phyloP scores from a whole-genome alignment of 1,140 invertebrate genomes.

The Pogonomyrmex californicus region DNA sequence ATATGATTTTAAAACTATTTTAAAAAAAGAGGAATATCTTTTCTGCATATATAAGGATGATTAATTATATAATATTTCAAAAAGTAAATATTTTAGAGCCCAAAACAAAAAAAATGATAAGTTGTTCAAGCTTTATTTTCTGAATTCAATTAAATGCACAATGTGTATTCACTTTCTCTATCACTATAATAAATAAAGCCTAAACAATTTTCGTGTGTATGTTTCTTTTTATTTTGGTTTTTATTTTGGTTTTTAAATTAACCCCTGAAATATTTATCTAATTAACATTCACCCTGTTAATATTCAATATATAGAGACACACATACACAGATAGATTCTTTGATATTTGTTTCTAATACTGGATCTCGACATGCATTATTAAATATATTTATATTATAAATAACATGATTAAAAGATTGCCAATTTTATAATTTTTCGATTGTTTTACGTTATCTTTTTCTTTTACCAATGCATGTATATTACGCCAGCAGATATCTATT shows the following conservation, averaged over 20 bases:
- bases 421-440: constrained; percentile 67
- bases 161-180: neutral
- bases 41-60: neutral
- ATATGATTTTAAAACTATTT: neutral
- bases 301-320: neutral
- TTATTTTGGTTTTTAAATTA: constrained; percentile 11
- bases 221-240: constrained; percentile 19
- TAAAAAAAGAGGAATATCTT: neutral
- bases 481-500: constrained; percentile 67
- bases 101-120: neutral
- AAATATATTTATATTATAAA: constrained; percentile 29
- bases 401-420: constrained; percentile 30
- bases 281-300: neutral
- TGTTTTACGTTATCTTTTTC: neutral
- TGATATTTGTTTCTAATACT: neutral
- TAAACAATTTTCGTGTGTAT: neutral
- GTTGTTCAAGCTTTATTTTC: neutral
- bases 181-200: neutral
- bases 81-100: neutral
- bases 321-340: neutral
- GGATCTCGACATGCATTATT: constrained; percentile 37
- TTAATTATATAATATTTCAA: neutral
- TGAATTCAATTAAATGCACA: neutral
- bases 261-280: constrained; percentile 3
- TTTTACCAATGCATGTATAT: constrained; percentile 45